phyloP scores from a whole-genome alignment of 2,113 vertebrate genomes.

The Cynocephalus volans region DNA sequence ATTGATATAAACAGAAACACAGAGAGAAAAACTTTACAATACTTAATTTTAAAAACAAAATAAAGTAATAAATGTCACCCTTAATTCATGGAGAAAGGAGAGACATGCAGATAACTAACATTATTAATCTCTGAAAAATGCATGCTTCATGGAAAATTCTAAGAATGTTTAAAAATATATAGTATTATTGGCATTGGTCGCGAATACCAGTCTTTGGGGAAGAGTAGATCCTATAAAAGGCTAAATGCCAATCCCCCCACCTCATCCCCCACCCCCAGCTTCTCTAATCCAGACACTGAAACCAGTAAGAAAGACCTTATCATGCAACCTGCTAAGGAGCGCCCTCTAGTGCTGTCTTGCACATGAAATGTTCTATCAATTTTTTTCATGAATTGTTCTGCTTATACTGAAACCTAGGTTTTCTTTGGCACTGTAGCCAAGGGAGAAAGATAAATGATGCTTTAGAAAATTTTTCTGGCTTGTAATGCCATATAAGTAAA shows the following conservation, averaged over 20 bases:
- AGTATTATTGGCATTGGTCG: background rate
- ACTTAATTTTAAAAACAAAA: constrained; percentile 37
- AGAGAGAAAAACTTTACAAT: background rate
- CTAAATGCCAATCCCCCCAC: background rate
- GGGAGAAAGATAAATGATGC: constrained; percentile 11
- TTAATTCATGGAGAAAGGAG: background rate
- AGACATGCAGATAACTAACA: background rate
- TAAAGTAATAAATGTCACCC: background rate
- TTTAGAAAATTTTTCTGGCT: constrained; percentile 3
- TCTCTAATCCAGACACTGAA: constrained; percentile 34
- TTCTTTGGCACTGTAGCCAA: constrained; percentile 32
- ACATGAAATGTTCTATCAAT: background rate
- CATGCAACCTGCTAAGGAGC: constrained; percentile 75
- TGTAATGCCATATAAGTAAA: constrained; percentile 28
- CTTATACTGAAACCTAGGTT: constrained; percentile 24
- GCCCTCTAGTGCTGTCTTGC: constrained; percentile 76
- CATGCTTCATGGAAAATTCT: constrained; percentile 22
- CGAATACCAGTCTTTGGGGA: constrained; percentile 28
- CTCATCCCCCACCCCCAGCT: background rate
- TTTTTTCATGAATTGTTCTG: constrained; percentile 4
- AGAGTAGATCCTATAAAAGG: background rate
- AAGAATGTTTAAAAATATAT: constrained; percentile 53
- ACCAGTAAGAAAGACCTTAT: constrained; percentile 4
- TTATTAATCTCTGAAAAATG: constrained; percentile 40
- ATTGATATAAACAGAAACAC: constrained; percentile 37